Percentiles rank a stretch among this genome's conserved stretches.
These are phyloP conservation scores for Phania funesta DNA, from an alignment of 2,888 invertebrate species.

Conservation along the genomic window DNA sequence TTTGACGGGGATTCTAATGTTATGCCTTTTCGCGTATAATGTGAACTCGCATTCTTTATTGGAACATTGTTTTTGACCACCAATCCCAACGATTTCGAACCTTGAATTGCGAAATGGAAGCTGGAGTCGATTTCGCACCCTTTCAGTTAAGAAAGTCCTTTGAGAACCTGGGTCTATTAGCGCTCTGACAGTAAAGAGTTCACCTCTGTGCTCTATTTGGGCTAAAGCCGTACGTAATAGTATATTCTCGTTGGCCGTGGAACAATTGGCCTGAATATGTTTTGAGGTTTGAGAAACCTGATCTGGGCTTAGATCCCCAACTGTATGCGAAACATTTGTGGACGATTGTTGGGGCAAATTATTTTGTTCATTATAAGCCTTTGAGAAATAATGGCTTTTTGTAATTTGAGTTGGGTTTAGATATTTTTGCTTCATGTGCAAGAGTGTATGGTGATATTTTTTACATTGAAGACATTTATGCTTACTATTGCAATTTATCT, in stretches of 20 bases:
- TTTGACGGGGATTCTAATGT: not conserved
- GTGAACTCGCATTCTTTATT: not conserved
- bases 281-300: too few relatives aligned
- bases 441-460: not conserved
- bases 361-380: too few relatives aligned
- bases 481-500: not conserved
- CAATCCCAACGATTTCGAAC: constrained; percentile 9
- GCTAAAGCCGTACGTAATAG: not conserved
- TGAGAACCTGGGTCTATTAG: too few relatives aligned
- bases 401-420: too few relatives aligned
- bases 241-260: not conserved
- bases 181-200: not conserved
- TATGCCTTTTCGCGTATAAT: not conserved
- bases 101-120: too few relatives aligned
- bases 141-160: too few relatives aligned
- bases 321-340: too few relatives aligned
- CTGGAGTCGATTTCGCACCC: too few relatives aligned
- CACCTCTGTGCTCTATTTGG: not conserved
- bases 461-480: not conserved
- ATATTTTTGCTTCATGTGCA: not conserved
- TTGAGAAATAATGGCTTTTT: not conserved
- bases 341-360: too few relatives aligned
- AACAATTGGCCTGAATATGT: too few relatives aligned
- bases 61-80: not conserved
- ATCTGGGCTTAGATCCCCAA: too few relatives aligned